These are phyloP conservation scores for Dimorphilus gyrociliatus DNA, from an alignment of 2,888 invertebrate genomes.

Conservation along the genomic window DNA sequence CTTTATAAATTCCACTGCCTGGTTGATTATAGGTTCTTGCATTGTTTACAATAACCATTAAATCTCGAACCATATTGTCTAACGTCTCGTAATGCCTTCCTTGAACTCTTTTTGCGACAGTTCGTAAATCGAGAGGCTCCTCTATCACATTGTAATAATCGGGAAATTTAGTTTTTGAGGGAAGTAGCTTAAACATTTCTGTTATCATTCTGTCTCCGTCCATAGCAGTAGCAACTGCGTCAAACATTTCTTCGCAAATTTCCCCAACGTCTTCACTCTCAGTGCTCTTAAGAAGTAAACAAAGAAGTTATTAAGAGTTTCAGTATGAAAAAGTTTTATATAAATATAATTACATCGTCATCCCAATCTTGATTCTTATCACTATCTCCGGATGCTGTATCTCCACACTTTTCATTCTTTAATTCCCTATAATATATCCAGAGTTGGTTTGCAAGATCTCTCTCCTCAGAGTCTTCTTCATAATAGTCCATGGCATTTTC, in stretches of 20 bases:
- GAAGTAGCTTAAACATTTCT: constrained; percentile 72
- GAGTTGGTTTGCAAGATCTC: no score
- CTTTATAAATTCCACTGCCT: constrained; percentile 82
- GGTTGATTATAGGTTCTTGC: constrained; percentile 92
- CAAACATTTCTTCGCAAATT: constrained; percentile 73
- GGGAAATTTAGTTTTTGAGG: constrained; percentile 78
- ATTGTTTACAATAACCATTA: constrained; percentile 76
- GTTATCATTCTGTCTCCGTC: constrained; percentile 60
- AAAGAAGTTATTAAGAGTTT: no score
- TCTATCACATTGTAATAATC: constrained; percentile 88
- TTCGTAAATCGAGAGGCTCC: constrained; percentile 80
- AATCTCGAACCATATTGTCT: constrained; percentile 70
- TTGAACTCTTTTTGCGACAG: constrained; percentile 76
- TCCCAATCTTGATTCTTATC: no score
- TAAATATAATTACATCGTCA: no score
- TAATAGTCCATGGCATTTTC: constrained; percentile 90
- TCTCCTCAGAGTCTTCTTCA: constrained; percentile 41
- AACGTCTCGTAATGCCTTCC: constrained; percentile 59
- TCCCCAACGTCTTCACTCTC: constrained; percentile 47
- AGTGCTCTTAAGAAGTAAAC: no score
- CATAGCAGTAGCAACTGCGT: constrained; percentile 67
- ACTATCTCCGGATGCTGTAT: no score
- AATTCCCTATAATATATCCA: no score
- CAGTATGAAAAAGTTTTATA: no score
- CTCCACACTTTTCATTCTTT: no score